Evolutionary conservation across 2,797 vertebrate species (phyloP), one percentile per base, ranked within the genome.

Genomic region (Odontamblyopus rebecca): DNA sequence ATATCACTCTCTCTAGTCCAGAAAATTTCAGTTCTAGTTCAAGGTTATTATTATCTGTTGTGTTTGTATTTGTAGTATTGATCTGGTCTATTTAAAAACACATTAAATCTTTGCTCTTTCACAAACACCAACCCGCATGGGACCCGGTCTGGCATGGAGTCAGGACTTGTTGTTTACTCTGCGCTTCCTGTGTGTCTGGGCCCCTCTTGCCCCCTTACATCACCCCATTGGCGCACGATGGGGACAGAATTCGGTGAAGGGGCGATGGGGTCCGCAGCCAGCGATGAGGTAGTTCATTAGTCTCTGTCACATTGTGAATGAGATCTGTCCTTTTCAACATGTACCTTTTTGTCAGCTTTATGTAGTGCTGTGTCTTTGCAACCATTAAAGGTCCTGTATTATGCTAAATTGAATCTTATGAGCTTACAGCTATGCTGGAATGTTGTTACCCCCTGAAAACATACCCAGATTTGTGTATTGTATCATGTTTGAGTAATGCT

Each of bases 251-350:
- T 59, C 88, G 81, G 83, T 78, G 82, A 77, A 80, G 73, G 82
- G 75, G 78, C 29, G 68, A 75, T 74, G 77, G 85, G 81, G 57
- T 76, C 35, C 11, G 18, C 79, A 84, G 74, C 80, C 81, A 5
- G 13, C 27, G 82, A 88, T 93, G 93, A 93, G 92, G 91, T 93
- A 78, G 90, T 93, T 90, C 82, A 90, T 91, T 92, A 88, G 83
- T 82, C 79, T 76, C 65, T 50, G 77, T 81, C 72, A 65, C 77
- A 54, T 75, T 82, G 78, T 61, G 88, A 91, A 93, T 89, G 88
- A 93, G 84, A 91, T 84, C 72, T 80, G 2, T 90, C 91, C 84
- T 90, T 69, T 79, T 63, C 63, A 18, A 74, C 76, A 88, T 82
- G 82, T 80, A 79, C 76, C 66, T 75, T 78, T 73, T 75, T 73